phyloP scores from a whole-genome alignment of 64 coral and sea anemone genomes.

The Dendronephthya gigantea region DNA sequence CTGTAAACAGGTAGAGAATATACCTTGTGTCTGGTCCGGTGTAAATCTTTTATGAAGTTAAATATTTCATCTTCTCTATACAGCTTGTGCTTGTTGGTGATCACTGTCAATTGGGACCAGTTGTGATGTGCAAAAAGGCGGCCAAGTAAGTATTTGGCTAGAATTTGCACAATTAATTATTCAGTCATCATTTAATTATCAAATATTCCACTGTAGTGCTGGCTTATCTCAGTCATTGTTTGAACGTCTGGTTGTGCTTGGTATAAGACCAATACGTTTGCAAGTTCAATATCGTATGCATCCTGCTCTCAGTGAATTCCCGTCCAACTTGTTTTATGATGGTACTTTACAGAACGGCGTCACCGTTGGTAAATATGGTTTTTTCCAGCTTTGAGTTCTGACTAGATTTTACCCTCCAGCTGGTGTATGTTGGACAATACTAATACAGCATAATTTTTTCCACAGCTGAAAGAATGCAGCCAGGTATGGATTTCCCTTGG shows the following conservation, averaged over 20 bases:
- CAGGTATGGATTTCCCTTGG: constrained; percentile 97
- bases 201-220: constrained; percentile 50
- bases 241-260: constrained; percentile 92
- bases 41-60: no score
- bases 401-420: not conserved
- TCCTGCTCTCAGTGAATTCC: constrained; percentile 88
- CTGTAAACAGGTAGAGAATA: constrained; percentile 63
- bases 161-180: constrained; percentile 60
- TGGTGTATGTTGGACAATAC: not conserved
- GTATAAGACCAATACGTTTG: constrained; percentile 84
- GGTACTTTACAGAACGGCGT: constrained; percentile 99
- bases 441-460: not conserved
- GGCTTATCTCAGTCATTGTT: constrained; percentile 96
- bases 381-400: not conserved
- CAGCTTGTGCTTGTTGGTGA: constrained; percentile 97
- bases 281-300: constrained; percentile 99
- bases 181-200: not conserved
- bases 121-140: constrained; percentile 99
- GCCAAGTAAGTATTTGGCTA: constrained; percentile 63
- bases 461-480: constrained; percentile 73
- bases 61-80: not conserved
- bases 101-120: constrained; percentile 94
- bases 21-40: no score
- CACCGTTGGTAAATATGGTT: constrained; percentile 46
- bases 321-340: constrained; percentile 97